phyloP scores from a whole-genome alignment of 2,113 vertebrate species.

The Psittacara wagleri region DNA sequence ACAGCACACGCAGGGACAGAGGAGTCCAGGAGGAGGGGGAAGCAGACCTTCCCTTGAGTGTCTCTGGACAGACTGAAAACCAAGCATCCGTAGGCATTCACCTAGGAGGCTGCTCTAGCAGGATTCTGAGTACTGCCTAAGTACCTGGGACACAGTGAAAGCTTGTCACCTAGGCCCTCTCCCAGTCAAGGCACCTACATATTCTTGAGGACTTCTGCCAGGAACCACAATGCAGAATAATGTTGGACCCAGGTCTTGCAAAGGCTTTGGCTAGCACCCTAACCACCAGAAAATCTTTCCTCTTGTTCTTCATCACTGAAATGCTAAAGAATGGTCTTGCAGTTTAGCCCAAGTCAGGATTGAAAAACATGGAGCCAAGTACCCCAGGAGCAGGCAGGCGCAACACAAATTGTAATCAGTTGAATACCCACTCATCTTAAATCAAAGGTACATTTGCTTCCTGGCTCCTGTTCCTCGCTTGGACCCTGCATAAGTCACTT shows the following conservation, averaged over 20 bases:
- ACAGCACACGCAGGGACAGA: background rate
- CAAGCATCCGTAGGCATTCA: background rate
- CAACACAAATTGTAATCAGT: background rate
- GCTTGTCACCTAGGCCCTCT: background rate
- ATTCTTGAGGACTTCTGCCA: background rate
- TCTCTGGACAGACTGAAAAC: background rate
- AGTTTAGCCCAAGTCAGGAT: constrained; percentile 14
- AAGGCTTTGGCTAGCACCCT: constrained; percentile 41
- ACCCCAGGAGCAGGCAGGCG: constrained; percentile 28
- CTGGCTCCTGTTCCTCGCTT: constrained; percentile 47
- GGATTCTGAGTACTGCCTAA: background rate
- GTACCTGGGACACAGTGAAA: background rate
- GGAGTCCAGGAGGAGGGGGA: background rate
- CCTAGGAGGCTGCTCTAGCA: background rate
- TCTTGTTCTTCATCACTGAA: constrained; percentile 52
- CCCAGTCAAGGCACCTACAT: background rate
- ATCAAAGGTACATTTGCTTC: constrained; percentile 47
- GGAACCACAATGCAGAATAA: background rate
- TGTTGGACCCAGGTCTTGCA: background rate
- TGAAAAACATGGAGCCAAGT: constrained; percentile 34
- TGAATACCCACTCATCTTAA: constrained; percentile 29
- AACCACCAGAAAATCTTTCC: constrained; percentile 35
- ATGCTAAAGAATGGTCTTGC: constrained; percentile 27
- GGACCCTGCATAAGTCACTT: background rate
- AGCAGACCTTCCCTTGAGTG: background rate